These are phyloP conservation scores for Lochmaea capreae DNA, from an alignment of 2,888 invertebrate genomes.

Conservation along the genomic window DNA sequence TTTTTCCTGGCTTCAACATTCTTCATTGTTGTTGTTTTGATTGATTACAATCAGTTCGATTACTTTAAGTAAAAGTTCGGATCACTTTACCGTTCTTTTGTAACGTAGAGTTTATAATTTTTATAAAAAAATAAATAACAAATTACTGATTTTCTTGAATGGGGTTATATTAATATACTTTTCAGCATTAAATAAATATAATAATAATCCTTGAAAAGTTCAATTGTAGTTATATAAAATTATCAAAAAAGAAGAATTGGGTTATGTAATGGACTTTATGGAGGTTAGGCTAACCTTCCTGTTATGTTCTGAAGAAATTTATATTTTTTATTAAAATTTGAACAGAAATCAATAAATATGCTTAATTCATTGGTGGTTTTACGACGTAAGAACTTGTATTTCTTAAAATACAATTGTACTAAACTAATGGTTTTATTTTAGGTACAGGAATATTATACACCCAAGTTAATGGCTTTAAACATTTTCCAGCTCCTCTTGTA, in stretches of 20 bases:
- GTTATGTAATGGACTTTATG: background rate
- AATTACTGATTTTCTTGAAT: too few relatives aligned
- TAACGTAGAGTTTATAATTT: background rate
- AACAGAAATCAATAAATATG: background rate
- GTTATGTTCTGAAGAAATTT: background rate
- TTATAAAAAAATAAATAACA: background rate
- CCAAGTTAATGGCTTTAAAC: constrained; percentile 73
- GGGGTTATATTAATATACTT: too few relatives aligned
- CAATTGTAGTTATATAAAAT: background rate
- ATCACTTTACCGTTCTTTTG: background rate
- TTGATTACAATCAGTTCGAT: constrained; percentile 10
- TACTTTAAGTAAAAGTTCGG: background rate
- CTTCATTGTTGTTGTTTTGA: constrained; percentile 14
- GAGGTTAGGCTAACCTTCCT: background rate
- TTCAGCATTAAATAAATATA: too few relatives aligned
- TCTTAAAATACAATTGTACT: background rate
- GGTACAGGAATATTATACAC: constrained; percentile 47
- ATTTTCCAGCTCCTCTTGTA: constrained; percentile 76
- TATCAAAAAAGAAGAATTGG: background rate
- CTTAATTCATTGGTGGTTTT: background rate
- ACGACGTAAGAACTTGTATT: constrained; percentile 10
- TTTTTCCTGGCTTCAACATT: background rate
- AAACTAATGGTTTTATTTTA: constrained; percentile 41
- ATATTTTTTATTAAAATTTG: background rate
- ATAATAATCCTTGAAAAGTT: background rate